Evolutionary conservation across 2,888 invertebrate species (phyloP), one percentile per base, ranked within the genome.

Genomic region (Drosophila borealis): DNA sequence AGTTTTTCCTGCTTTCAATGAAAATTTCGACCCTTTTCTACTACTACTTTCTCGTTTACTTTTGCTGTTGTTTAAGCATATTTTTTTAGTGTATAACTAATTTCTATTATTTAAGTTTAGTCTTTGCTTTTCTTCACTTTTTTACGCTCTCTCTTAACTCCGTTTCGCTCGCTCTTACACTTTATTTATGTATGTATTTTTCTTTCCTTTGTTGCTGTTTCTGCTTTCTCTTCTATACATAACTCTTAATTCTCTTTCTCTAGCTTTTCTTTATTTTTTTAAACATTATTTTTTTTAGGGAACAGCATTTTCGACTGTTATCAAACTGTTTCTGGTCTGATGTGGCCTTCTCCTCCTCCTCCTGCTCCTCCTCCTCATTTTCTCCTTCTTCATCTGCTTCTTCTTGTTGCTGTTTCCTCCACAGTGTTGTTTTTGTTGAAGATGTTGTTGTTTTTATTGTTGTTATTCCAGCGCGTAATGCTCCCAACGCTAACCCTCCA

Each of bases 111-210:
- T 84, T 84, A 78, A 79, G 73, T 80, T 85, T 79, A 77, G 82
- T 87, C 82, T 89, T 84, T 81, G 85, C 82, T 83, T 87, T 81
- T 79, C 80, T 80, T 83, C 65, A 78, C 76, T 86, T 81, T 67
- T 80, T 64, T 71, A 76, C 72, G 73, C 71, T 61, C 55, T 49
- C 50, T 71, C 42, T 49, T 36, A 51, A 57, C 74, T 62, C 66
- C 64, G 34, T 33, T 57, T 54, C 54, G 60, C 42, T 56, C 44
- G 46, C 50, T 60, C 42, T 53, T 56, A 33, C 49, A 50, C 45
- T 57, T 67, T 45, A 46, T 73, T 61, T 53, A 61, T 55, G 59
- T 74, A 66, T 75, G 72, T 75, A 72, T 68, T 72, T 62, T 64
- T 56, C 25, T 13, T 54, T 44, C 34, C 25, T 60, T 67, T 64